Evolutionary conservation across 1,140 invertebrate genomes (phyloP), one percentile per base, ranked within the genome.

Genomic region (Wiebesia pumilae): DNA sequence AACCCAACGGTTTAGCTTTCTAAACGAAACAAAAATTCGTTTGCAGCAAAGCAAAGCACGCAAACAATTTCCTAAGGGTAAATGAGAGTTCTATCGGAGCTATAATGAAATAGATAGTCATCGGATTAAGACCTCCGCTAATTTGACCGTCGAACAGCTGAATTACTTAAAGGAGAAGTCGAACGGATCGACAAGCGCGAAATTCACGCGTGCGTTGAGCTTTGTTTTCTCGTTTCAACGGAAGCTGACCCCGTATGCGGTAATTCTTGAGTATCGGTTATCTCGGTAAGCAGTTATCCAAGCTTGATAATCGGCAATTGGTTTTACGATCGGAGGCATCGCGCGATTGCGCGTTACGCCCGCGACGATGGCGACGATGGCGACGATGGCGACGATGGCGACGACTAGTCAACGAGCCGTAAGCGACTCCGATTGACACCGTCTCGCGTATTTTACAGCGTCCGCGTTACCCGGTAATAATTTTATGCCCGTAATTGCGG

Each of bases 221-320:
- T 3, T 10, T 40, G 7, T 27, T 43, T 43, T 75, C 21, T 75
- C 38, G 7, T 24, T 24, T 69, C 2, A 2, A 19, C 3, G 40
- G 16, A 1, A 38, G 21, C 19, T 21, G 6, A 3, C 4, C 35
- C n/a, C 1, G 21, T 21, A 24, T 6, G 14, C 35, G 21, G 35
- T 69, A 35, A 35, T 69, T 69, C 30, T 35, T 19, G 33, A 69
- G 14, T 0, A 4, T 7, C n/a, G n/a, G n/a, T n/a, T n/a, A n/a
- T n/a, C 62, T 69, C 16, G 21, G 35, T 71, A 21, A 21, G 40
- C 21, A 24, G 35, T 71, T 71, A 81, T 51, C 69, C 71, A 16
- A 65, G 40, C 30, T 79, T 79, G 51, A 80, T 85, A 80, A 79
- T 79, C 62, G 21, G 38, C 40, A 80, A 85, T 85, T 80, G 51